These are phyloP conservation scores for Hiodon alosoides DNA, from an alignment of 2,113 vertebrate genomes.

Conservation along the genomic window DNA sequence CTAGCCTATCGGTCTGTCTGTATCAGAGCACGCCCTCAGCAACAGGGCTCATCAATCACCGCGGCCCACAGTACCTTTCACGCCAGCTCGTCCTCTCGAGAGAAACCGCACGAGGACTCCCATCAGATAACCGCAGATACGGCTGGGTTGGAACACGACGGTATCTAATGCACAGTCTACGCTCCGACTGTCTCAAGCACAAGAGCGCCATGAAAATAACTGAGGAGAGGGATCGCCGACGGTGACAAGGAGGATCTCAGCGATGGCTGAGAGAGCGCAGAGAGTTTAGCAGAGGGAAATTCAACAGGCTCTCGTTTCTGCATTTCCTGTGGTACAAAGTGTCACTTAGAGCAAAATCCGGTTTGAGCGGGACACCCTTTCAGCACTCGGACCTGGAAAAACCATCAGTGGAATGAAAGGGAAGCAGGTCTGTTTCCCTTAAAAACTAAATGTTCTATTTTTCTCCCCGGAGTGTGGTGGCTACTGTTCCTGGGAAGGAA, in stretches of 20 bases:
- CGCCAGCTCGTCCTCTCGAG: too few species aligned
- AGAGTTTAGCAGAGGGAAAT: constrained; percentile 17
- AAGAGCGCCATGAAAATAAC: too few species aligned
- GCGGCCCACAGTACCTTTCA: too few species aligned
- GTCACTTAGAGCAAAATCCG: constrained; percentile 46
- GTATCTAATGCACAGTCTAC: too few species aligned
- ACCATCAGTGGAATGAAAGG: constrained; percentile 47
- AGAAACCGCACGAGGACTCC: too few species aligned
- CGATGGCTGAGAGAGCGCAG: background rate
- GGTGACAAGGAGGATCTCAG: background rate
- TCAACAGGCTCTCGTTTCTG: constrained; percentile 54
- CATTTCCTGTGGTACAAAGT: constrained; percentile 58
- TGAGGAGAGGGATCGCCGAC: background rate
- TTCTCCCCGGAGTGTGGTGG: constrained; percentile 36
- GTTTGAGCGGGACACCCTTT: constrained; percentile 38
- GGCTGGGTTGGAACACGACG: too few species aligned
- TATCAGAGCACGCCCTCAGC: too few species aligned
- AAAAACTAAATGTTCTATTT: constrained; percentile 33
- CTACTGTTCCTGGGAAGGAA: constrained; percentile 51
- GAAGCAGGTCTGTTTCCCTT: constrained; percentile 48
- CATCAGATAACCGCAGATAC: too few species aligned
- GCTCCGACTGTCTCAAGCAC: too few species aligned
- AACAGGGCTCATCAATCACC: too few species aligned
- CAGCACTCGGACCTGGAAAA: constrained; percentile 52
- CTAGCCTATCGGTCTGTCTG: too few species aligned